These are phyloP conservation scores for Rousettus madagascariensis DNA, from an alignment of 2,797 vertebrate species.

Conservation along the genomic window DNA sequence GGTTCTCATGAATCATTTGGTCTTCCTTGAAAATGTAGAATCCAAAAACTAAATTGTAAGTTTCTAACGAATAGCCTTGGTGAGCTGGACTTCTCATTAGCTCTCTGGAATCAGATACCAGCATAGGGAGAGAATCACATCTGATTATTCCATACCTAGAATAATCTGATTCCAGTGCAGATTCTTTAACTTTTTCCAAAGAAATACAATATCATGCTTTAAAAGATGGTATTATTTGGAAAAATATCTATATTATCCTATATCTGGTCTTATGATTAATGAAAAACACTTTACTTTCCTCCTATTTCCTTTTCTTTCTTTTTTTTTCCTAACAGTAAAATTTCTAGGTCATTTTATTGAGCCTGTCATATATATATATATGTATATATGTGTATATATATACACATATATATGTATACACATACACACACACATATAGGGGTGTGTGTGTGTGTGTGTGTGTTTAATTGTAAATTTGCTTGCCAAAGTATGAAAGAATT, in stretches of 20 bases:
- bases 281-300: conserved; percentile 23
- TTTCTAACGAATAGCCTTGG: neutral
- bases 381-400: too few species aligned
- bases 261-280: conserved; percentile 67
- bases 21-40: conserved; percentile 21
- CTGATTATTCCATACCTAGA: neutral
- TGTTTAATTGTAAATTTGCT: conserved; percentile 1
- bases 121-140: conserved; percentile 24
- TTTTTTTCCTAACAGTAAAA: conserved; percentile 62
- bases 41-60: conserved; percentile 6
- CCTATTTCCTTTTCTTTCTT: conserved; percentile 65
- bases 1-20: neutral
- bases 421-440: too few species aligned
- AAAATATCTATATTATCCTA: conserved; percentile 38
- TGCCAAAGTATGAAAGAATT: conserved; percentile 71
- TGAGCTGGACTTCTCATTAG: conserved; percentile 34
- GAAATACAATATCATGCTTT: neutral
- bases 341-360: conserved; percentile 59
- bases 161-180: conserved; percentile 21
- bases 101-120: neutral
- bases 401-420: too few species aligned
- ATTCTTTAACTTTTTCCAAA: conserved; percentile 18
- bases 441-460: too few species aligned
- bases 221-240: neutral
- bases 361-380: neutral